Percentiles rank a stretch among this genome's conserved stretches.
Conservation (phyloP, 1,140 invertebrate genomes). For the Triops longicaudatus region DNA sequence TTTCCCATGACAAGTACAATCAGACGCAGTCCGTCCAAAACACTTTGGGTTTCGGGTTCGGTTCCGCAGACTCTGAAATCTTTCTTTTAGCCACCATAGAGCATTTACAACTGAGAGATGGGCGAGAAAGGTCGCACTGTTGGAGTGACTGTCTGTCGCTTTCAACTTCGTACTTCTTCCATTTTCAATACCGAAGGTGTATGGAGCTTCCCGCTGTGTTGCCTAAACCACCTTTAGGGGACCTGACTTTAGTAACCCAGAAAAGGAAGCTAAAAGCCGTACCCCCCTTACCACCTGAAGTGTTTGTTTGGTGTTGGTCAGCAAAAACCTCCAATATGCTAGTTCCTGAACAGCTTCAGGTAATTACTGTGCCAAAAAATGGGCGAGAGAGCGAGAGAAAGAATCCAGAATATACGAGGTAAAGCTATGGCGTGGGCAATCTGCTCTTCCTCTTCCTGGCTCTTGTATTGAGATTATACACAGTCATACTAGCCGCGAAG, state of each 20-base stretch:
- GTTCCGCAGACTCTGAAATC: background rate
- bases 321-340: background rate
- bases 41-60: no score
- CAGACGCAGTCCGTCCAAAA: background rate
- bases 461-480: background rate
- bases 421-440: background rate
- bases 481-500: background rate
- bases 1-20: conserved; percentile 15
- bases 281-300: conserved; percentile 1
- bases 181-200: background rate
- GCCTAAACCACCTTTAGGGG: background rate
- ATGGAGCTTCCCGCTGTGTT: background rate
- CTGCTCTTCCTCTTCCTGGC: background rate
- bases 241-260: background rate
- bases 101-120: background rate
- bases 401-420: background rate
- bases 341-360: background rate
- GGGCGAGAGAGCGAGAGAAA: no score
- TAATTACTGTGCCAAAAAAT: background rate
- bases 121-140: conserved; percentile 9
- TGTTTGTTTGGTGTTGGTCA: conserved; percentile 15
- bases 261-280: conserved; percentile 7
- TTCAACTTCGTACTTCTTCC: background rate
- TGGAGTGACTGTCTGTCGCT: conserved; percentile 14
- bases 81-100: background rate